Percentiles rank a stretch among this genome's conserved stretches.
Conservation (phyloP, 2,888 invertebrate genomes). For the Chymomyza amoena region DNA sequence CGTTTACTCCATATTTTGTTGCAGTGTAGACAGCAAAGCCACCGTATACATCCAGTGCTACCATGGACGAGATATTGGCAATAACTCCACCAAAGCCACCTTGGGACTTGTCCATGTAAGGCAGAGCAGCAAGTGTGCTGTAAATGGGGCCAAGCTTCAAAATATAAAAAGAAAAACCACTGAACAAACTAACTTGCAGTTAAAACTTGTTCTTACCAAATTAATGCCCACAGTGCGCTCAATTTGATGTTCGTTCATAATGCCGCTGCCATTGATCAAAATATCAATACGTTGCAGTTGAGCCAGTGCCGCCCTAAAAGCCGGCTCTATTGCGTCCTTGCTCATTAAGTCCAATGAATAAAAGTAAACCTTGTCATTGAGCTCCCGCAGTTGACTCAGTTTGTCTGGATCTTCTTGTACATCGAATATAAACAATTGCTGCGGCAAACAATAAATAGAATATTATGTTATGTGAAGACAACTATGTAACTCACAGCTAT, state of each 20-base stretch:
- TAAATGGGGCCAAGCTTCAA: conserved; percentile 76
- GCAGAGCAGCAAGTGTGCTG: conserved; percentile 64
- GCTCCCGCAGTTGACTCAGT: conserved; percentile 17
- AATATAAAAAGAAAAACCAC: background rate
- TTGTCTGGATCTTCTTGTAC: conserved; percentile 29
- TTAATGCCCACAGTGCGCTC: conserved; percentile 56
- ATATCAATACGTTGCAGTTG: conserved; percentile 48
- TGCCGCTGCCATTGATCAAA: conserved; percentile 55
- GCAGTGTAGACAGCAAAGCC: conserved; percentile 62
- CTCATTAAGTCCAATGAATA: conserved; percentile 41
- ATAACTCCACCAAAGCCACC: conserved; percentile 72
- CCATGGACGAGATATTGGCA: conserved; percentile 66
- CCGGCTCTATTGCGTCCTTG: conserved; percentile 29
- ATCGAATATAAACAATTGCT: conserved; percentile 56
- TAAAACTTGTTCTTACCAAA: conserved; percentile 77
- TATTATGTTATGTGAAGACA: background rate
- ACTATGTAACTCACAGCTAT: conserved; percentile 19
- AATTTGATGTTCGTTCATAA: conserved; percentile 44
- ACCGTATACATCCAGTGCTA: conserved; percentile 34
- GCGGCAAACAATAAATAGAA: background rate
- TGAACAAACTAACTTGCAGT: background rate
- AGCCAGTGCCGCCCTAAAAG: conserved; percentile 34
- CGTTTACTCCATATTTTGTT: conserved; percentile 67
- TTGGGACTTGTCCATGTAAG: conserved; percentile 71
- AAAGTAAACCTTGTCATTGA: conserved; percentile 34